Base-by-base conservation (phyloP, 2,113 vertebrate species). In the Vanacampus margaritifer region DNA sequence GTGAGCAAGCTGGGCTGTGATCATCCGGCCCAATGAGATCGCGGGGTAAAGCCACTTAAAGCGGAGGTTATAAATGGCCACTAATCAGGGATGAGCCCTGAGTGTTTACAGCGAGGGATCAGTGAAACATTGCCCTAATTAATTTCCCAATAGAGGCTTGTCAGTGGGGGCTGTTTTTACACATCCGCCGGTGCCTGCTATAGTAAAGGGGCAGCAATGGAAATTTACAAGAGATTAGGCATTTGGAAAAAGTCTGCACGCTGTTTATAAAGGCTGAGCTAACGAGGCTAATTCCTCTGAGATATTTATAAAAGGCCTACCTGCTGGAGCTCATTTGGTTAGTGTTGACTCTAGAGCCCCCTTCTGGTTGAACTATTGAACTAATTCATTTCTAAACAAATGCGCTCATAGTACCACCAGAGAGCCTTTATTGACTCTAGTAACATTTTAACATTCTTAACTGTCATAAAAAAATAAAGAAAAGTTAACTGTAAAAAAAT, bases 121-220 rank as follows among this genome's bases (percentile, higher is more conserved):
- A 82, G 72, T 61, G 81, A 87, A 91, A 86, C 88, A 88, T 89
- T 89, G 88, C 76, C 84, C 85, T 84, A 87, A 91, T 90, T 91
- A 88, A 87, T 89, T 89, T 87, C 74, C 78, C 58, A 74, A 84
- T 65, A 71, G 69, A 74, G 68, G 78, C 80, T 84, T 51, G 70
- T 73, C 65, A 64, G 46, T 36, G 46, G 36, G 32, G 21, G 69
- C 58, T 83, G 82, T 85, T 89, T 87, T 84, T 81, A 63, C 83
- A 81, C 36, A 21, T 76, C 82, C 80, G 83, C 70, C 60, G 74
- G 60, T 78, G 79, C 72, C 62, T 73, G 71, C 65, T 75, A 75
- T 75, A 76, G 79, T 71, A 2, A 86, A 79, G 71, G 80, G 79
- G 72, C 74, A 76, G 74, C 85, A 51, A 73, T 88, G 79, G 84